phyloP scores from a whole-genome alignment of 1,140 invertebrate genomes.

The Ips nitidus region DNA sequence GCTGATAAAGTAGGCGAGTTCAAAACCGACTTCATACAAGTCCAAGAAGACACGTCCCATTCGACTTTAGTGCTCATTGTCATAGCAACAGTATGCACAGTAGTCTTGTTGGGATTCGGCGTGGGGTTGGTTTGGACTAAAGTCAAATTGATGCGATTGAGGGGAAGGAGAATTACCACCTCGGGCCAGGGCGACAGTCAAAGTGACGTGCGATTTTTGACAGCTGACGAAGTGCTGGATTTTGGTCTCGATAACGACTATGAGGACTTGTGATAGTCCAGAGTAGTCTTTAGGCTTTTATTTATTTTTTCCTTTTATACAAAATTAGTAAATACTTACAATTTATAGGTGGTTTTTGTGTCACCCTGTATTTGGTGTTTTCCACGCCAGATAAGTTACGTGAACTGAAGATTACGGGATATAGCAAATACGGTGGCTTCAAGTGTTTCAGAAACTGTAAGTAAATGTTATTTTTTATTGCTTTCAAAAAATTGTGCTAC shows the following conservation, averaged over 20 bases:
- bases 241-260: conserved; percentile 54
- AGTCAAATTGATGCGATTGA: not conserved
- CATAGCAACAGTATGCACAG: conserved; percentile 8
- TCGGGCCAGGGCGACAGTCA: conserved; percentile 45
- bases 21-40: conserved; percentile 19
- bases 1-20: conserved; percentile 11
- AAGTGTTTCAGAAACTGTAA: no score
- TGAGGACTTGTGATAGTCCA: conserved; percentile 31
- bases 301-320: no score
- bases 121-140: conserved; percentile 9
- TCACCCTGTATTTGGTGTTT: no score
- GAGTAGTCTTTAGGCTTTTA: no score
- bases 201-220: conserved; percentile 60
- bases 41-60: conserved; percentile 2
- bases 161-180: conserved; percentile 10
- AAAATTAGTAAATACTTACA: no score
- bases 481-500: no score
- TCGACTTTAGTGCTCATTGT: not conserved
- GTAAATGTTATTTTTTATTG: no score
- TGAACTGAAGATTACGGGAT: no score
- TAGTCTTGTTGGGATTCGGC: conserved; percentile 14
- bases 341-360: no score
- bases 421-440: no score
- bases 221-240: conserved; percentile 58
- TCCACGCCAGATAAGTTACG: no score